Percentiles rank a stretch among this genome's conserved stretches.
Evolutionary conservation across 2,797 vertebrate genomes (phyloP).

Genomic region (Sorex maritimensis): DNA sequence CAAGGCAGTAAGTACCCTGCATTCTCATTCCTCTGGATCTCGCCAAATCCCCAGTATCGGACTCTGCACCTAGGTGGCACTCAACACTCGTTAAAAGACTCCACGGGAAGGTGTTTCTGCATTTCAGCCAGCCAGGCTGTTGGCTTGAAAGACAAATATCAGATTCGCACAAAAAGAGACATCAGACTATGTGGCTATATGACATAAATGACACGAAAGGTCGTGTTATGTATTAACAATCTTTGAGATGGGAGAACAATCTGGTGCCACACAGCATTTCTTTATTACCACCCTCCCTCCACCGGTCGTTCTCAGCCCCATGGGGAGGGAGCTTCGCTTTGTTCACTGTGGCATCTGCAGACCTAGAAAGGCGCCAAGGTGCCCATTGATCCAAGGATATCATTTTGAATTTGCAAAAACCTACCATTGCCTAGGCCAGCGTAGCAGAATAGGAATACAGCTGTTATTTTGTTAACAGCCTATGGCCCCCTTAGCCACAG

Average conservation of each 20-base stretch:
- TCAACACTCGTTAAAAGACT: conserved; percentile 80
- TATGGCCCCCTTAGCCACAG: not conserved
- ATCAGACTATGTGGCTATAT: conserved; percentile 7
- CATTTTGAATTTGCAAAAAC: conserved; percentile 47
- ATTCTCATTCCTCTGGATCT: conserved; percentile 59
- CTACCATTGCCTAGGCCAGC: conserved; percentile 1
- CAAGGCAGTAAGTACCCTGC: not conserved
- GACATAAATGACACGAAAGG: conserved; percentile 5
- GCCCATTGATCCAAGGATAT: not conserved
- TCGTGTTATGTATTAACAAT: not conserved
- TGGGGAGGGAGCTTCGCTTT: not conserved
- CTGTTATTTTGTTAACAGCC: not conserved
- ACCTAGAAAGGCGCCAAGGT: conserved; percentile 24
- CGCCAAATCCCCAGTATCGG: conserved; percentile 72
- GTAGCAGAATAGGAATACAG: conserved; percentile 16
- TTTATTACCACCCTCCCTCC: conserved; percentile 5
- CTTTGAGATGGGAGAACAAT: conserved; percentile 60
- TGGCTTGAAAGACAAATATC: conserved; percentile 56
- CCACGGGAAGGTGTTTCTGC: conserved; percentile 60
- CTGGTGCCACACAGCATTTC: not conserved
- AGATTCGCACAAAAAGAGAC: conserved; percentile 34
- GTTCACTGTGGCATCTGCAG: conserved; percentile 1
- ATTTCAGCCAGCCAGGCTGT: conserved; percentile 39
- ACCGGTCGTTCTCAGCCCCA: not conserved
- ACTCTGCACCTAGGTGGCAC: conserved; percentile 86